phyloP scores from a whole-genome alignment of 2,888 invertebrate species.

The Lobophora halterata region DNA sequence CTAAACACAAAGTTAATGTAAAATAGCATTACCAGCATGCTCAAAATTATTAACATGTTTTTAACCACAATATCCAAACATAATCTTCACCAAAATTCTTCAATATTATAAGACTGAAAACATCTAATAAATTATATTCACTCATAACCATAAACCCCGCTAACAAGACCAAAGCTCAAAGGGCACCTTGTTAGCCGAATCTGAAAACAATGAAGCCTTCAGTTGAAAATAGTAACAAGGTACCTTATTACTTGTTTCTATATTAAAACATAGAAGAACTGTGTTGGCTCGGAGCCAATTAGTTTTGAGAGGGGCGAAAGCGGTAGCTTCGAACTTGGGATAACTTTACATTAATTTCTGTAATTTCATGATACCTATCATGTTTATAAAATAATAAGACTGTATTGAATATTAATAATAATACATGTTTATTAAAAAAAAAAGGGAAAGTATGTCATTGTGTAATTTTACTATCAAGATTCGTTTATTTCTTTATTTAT shows the following conservation, averaged over 20 bases:
- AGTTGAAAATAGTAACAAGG: constrained; percentile 61
- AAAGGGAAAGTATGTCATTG: no score
- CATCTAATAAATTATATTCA: constrained; percentile 32
- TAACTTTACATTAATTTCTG: not conserved
- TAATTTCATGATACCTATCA: not conserved
- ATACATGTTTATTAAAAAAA: no score
- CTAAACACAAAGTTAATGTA: no score
- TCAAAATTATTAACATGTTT: no score
- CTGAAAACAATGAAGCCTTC: constrained; percentile 62
- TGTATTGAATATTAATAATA: no score
- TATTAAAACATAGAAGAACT: constrained; percentile 58
- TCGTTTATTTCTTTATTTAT: no score
- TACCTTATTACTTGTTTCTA: constrained; percentile 59
- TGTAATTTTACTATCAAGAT: no score
- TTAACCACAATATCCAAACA: no score
- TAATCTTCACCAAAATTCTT: no score
- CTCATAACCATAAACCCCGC: constrained; percentile 41
- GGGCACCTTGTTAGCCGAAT: constrained; percentile 42
- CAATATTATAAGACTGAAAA: constrained; percentile 9
- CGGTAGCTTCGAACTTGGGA: constrained; percentile 18
- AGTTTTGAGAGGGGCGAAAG: constrained; percentile 29
- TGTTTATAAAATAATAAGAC: not conserved
- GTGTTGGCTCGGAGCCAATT: constrained; percentile 61
- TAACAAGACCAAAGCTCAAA: constrained; percentile 46
- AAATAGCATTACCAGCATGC: no score